A percentile compares a stretch with the other conserved stretches of the same genome.
phyloP scores from a whole-genome alignment of 1,140 invertebrate genomes.

The Phthorimaea operculella region DNA sequence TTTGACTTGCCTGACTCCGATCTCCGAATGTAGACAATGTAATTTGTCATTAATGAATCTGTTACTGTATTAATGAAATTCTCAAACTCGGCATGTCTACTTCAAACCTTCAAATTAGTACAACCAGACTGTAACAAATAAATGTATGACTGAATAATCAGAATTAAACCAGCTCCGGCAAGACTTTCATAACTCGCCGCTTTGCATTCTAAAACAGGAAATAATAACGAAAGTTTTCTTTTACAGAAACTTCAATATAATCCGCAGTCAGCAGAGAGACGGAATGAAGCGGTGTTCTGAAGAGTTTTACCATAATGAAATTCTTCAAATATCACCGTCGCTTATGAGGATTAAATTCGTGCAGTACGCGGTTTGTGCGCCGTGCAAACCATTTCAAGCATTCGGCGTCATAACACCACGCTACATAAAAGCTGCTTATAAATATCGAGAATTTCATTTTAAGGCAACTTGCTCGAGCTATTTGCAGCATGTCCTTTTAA shows the following conservation, averaged over 20 bases:
- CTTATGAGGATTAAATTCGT: constrained; percentile 44
- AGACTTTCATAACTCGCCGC: background rate
- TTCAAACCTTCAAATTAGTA: no score
- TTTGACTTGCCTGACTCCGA: no score
- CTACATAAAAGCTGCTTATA: no score
- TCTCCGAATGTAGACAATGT: no score
- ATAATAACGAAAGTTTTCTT: constrained; percentile 41
- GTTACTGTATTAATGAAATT: no score
- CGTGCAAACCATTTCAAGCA: background rate
- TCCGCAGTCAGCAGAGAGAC: constrained; percentile 9
- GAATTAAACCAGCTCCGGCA: background rate
- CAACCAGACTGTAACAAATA: no score
- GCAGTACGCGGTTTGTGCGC: background rate
- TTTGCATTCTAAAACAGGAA: constrained; percentile 16
- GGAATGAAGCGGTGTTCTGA: constrained; percentile 18
- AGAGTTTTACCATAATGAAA: constrained; percentile 62
- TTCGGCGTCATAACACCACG: background rate
- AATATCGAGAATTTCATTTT: no score
- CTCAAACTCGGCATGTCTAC: no score
- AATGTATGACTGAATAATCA: background rate
- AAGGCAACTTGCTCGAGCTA: no score
- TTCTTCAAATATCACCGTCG: constrained; percentile 55
- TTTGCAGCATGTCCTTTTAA: no score
- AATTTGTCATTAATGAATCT: no score
- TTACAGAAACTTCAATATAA: constrained; percentile 38